These are phyloP conservation scores for Noctua janthe DNA, from an alignment of 2,888 invertebrate species.

Conservation along the genomic window DNA sequence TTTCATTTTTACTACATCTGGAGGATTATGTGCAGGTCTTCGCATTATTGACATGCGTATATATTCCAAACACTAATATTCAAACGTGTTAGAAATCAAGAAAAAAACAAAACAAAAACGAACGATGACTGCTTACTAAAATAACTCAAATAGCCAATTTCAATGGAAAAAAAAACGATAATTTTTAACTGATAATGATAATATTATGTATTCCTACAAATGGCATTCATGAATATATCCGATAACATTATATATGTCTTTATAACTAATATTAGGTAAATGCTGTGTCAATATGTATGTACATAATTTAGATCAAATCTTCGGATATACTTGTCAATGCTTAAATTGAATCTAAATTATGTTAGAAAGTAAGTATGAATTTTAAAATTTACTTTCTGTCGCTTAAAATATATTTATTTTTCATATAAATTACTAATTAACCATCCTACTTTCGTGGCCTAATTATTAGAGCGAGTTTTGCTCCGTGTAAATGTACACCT, in stretches of 20 bases:
- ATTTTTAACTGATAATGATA: neutral
- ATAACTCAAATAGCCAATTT: neutral
- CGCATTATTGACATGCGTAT: neutral
- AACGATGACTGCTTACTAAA: neutral
- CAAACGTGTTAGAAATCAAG: neutral
- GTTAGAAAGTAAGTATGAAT: constrained; percentile 14
- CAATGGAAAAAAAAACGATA: neutral
- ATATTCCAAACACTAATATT: neutral
- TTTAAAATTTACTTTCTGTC: neutral
- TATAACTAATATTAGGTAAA: neutral
- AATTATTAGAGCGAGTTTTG: neutral
- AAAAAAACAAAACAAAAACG: neutral
- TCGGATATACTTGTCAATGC: neutral
- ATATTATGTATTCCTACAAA: neutral
- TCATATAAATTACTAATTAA: neutral
- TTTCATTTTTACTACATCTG: neutral
- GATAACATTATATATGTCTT: neutral
- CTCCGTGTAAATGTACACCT: neutral
- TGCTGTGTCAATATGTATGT: neutral
- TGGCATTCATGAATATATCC: neutral
- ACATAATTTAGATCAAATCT: constrained; percentile 16
- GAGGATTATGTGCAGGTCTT: neutral
- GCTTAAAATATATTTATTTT: neutral
- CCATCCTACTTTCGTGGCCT: neutral
- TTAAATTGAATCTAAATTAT: neutral